Evolutionary conservation across 2,113 vertebrate genomes (phyloP), one percentile per base, ranked within the genome.

Genomic region (Cheilinus undulatus): DNA sequence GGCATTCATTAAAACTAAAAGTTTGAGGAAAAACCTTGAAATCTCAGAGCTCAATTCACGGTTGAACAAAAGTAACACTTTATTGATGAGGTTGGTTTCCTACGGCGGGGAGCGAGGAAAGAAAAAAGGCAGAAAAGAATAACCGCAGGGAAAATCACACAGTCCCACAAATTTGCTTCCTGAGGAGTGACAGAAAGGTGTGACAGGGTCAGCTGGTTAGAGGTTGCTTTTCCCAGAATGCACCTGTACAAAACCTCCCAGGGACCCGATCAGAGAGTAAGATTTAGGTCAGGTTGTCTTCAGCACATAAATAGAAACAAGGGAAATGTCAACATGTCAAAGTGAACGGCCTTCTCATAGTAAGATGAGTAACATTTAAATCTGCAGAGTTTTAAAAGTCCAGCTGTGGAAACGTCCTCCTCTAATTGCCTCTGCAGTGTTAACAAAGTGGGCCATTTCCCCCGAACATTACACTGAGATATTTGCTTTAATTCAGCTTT

Each of bases 271-370:
- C 63, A 65, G 46, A 62, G 75, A 73, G 56, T 49, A 24, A 32
- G 76, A 86, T 78, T 73, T 71, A 61, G 84, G 80, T 64, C 77
- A 67, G 71, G 76, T 64, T 76, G 76, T 81, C 20, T 26, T 73
- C 82, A 62, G 28, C 48, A 60, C 68, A 76, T 68, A 78, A 84
- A 84, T 72, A 63, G 78, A 82, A 79, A 76, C 49, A 82, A 70
- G 48, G 75, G 36, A 73, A 76, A 80, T 84, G 69, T 78, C 84
- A 83, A 51, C 28, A 53, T 7, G 7, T 75, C 62, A 59, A n/a
- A n/a, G 51, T 34, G 32, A 34, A 11, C 32, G 11, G 32, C 14
- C 14, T 17, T 19, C 32, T 54, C 5, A 40, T 30, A 66, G 51
- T 30, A 40, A 20, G 40, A 48, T 26, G 11, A 26, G 45, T 42